Percentiles rank a stretch among this genome's conserved stretches.
phyloP scores from a whole-genome alignment of 1,140 invertebrate species.

The Adoxophyes honmai region DNA sequence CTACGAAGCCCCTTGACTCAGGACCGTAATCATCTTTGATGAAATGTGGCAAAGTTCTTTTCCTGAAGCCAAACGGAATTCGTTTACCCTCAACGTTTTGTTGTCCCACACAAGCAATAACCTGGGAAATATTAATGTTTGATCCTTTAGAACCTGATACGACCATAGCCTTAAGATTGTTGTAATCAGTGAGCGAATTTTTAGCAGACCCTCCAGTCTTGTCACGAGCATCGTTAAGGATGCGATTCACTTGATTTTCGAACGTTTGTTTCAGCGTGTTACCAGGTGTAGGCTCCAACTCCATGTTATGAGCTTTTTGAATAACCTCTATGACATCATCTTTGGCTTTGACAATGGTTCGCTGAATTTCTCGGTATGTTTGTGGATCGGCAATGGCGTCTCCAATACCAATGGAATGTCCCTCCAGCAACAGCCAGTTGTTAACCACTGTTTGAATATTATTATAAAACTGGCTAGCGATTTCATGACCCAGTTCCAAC shows the following conservation, averaged over 20 bases:
- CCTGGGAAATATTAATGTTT: slow-evolving; percentile 99
- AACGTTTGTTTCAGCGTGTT: slow-evolving; percentile 96
- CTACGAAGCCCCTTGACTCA: slow-evolving; percentile 99
- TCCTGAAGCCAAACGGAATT: slow-evolving; percentile 99
- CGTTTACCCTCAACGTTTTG: slow-evolving; percentile 99
- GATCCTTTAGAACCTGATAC: slow-evolving; percentile 99
- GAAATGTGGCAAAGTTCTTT: slow-evolving; percentile 99
- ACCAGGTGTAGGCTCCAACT: slow-evolving; percentile 98
- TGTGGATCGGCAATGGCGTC: slow-evolving; percentile 99
- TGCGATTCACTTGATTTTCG: slow-evolving; percentile 96
- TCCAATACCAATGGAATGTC: slow-evolving; percentile 98
- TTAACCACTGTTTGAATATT: slow-evolving; percentile 99
- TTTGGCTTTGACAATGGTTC: slow-evolving; percentile 99
- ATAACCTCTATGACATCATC: slow-evolving; percentile 99
- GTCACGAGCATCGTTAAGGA: slow-evolving; percentile 99
- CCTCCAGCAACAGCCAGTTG: slow-evolving; percentile 98
- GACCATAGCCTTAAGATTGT: slow-evolving; percentile 99
- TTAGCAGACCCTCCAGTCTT: slow-evolving; percentile 99
- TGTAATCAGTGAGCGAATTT: slow-evolving; percentile 99
- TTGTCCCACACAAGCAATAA: slow-evolving; percentile 99
- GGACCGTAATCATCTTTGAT: slow-evolving; percentile 99
- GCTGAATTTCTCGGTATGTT: slow-evolving; percentile 98
- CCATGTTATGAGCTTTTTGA: slow-evolving; percentile 99
- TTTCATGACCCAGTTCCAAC: slow-evolving; percentile 97
- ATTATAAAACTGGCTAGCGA: slow-evolving; percentile 98